A percentile compares a stretch with the other conserved stretches of the same genome.
Conservation (phyloP, 2,113 vertebrate species). For the Pollimyrus isidori region DNA sequence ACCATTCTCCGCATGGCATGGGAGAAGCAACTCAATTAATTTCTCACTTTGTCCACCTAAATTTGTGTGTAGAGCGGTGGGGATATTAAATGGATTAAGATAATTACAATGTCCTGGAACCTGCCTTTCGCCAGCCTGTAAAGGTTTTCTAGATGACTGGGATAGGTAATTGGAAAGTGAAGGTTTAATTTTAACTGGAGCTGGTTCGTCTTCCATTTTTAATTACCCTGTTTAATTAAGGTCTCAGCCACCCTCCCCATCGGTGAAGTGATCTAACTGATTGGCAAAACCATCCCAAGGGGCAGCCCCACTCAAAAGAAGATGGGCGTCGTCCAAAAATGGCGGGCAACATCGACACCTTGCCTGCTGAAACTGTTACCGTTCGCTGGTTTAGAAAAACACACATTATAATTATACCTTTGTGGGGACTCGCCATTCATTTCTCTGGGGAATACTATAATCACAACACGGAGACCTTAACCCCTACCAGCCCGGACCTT, state of each 20-base stretch:
- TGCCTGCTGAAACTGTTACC: background rate
- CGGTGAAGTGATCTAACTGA: background rate
- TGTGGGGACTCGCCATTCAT: too few species aligned
- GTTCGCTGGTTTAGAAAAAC: background rate
- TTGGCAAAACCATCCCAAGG: background rate
- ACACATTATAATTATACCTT: background rate
- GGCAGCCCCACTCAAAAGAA: background rate
- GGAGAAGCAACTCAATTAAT: conserved; percentile 3
- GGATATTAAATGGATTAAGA: conserved; percentile 2
- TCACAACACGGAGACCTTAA: too few species aligned
- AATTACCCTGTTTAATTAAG: conserved; percentile 15
- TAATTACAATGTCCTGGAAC: conserved; percentile 12
- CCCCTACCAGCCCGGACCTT: too few species aligned
- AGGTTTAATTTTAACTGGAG: conserved; percentile 10
- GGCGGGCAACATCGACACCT: background rate
- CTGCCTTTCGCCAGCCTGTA: background rate
- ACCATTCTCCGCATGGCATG: background rate
- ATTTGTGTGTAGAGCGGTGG: background rate
- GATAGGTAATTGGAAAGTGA: background rate
- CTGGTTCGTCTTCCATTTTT: conserved; percentile 8
- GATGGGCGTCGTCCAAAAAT: background rate
- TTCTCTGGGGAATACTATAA: too few species aligned
- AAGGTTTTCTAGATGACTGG: conserved; percentile 7
- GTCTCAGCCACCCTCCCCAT: background rate
- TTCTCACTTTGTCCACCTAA: background rate